These are phyloP conservation scores for Gnathonemus longibarbis DNA, from an alignment of 2,113 vertebrate species.

Conservation along the genomic window DNA sequence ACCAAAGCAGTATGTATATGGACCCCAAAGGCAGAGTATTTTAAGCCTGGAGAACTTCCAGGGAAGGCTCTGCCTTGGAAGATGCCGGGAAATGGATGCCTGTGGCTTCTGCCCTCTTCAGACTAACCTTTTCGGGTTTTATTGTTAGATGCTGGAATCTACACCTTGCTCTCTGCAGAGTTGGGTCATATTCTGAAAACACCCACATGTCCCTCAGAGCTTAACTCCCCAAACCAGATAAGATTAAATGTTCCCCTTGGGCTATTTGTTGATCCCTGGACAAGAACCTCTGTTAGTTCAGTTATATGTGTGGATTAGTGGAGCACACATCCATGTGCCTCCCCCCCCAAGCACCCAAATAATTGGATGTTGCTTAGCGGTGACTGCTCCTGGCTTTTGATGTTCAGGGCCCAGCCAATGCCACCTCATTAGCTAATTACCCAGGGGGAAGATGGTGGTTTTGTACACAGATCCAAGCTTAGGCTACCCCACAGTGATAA, in stretches of 20 bases:
- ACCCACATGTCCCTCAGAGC: not conserved
- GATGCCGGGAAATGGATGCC: not conserved
- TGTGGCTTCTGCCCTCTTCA: not conserved
- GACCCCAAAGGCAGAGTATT: not conserved
- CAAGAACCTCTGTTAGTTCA: not conserved
- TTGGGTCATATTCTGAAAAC: not conserved
- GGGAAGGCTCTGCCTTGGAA: not conserved
- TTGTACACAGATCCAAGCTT: not conserved
- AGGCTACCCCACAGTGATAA: not conserved
- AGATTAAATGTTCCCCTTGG: not conserved
- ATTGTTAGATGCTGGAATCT: not conserved
- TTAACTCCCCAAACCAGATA: not conserved
- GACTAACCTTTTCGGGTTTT: not conserved
- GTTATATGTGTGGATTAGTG: not conserved
- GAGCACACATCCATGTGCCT: constrained; percentile 32
- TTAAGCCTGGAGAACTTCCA: not conserved
- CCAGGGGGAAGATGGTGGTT: constrained; percentile 40
- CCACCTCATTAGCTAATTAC: constrained; percentile 64
- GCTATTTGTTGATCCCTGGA: not conserved
- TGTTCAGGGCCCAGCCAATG: constrained; percentile 54
- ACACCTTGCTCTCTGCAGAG: not conserved
- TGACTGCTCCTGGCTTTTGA: constrained; percentile 54
- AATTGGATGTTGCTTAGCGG: constrained; percentile 73
- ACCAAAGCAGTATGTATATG: not conserved
- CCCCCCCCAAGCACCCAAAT: not conserved